Evolutionary conservation across 2,113 vertebrate genomes (phyloP), one percentile per base, ranked within the genome.

Genomic region (Thalassoma bifasciatum): DNA sequence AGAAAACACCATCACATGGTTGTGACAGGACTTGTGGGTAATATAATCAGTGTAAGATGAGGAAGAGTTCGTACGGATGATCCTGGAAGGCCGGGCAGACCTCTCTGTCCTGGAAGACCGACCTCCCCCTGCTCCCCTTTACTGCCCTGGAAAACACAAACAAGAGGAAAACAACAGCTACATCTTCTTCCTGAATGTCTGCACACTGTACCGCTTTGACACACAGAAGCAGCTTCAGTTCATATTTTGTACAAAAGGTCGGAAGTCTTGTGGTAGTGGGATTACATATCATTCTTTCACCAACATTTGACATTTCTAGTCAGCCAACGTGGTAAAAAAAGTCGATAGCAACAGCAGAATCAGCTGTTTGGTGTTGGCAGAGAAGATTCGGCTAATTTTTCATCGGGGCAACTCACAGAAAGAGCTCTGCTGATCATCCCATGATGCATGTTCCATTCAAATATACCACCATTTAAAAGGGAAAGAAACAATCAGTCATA

Each of bases 101-200:
- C 94, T 86, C 93, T 91, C 73, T 93, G 94, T 81, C 94, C 94
- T 19, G 94, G 94, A 72, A 95, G 90, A 59, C 94, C 94, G 21
- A 94, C 75, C 86, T 95, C 93, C 4, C 94, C 94, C 59, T 88
- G 74, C 46, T 94, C 94, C 34, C 94, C 94, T 93, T 95, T 95
- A 88, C 74, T 89, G 70, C 94, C 94, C 94, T 95, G 30, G 46
- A 67, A 88, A 88, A 90, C 77, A 92, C 68, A 91, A 67, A 86
- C 76, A 85, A 88, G 51, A 71, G 40, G n/a, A 79, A 66, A 75
- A 79, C 61, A 68, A 73, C 65, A 47, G 62, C 62, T 82, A 85
- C 63, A 91, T 92, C 86, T 85, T 42, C 77, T 51, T 69, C 79
- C 74, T 75, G 71, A 72, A 86, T 86, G 75, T 73, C 51, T 34